phyloP scores from a whole-genome alignment of 2,888 invertebrate genomes.

The Sphaerophoria rueppellii region DNA sequence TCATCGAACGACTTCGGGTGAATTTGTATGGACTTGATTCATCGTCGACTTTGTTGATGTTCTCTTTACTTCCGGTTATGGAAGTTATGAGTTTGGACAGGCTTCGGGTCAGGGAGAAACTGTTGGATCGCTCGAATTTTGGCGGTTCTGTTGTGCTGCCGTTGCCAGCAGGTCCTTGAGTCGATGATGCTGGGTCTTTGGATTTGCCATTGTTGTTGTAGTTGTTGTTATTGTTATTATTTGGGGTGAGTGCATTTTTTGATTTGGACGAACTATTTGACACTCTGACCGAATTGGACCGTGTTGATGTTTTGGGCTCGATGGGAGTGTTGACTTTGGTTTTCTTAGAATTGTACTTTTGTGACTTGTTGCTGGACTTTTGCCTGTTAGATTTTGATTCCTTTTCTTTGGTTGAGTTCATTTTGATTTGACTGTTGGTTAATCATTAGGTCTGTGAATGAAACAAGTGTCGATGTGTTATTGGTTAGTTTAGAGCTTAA shows the following conservation, averaged over 20 bases:
- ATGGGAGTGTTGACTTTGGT: slow-evolving; percentile 4
- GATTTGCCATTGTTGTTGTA: slow-evolving; percentile 62
- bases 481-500: background rate
- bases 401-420: slow-evolving; percentile 66
- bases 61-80: slow-evolving; percentile 81
- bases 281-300: slow-evolving; percentile 38
- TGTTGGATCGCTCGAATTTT: slow-evolving; percentile 81
- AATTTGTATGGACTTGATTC: slow-evolving; percentile 77
- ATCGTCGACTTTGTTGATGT: slow-evolving; percentile 77
- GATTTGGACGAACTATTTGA: slow-evolving; percentile 8
- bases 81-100: slow-evolving; percentile 80
- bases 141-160: slow-evolving; percentile 73
- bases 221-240: slow-evolving; percentile 46
- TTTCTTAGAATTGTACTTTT: slow-evolving; percentile 53
- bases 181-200: slow-evolving; percentile 41
- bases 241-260: slow-evolving; percentile 40
- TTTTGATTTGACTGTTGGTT: slow-evolving; percentile 36
- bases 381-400: slow-evolving; percentile 53
- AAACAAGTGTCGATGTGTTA: background rate
- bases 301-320: slow-evolving; percentile 38
- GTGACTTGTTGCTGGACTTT: slow-evolving; percentile 30
- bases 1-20: slow-evolving; percentile 81
- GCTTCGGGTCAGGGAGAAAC: slow-evolving; percentile 80
- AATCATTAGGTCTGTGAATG: slow-evolving; percentile 55
- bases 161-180: slow-evolving; percentile 9